Percentiles rank a stretch among this genome's conserved stretches.
Conservation (phyloP, 2,113 vertebrate species). For the Barbus barbus region DNA sequence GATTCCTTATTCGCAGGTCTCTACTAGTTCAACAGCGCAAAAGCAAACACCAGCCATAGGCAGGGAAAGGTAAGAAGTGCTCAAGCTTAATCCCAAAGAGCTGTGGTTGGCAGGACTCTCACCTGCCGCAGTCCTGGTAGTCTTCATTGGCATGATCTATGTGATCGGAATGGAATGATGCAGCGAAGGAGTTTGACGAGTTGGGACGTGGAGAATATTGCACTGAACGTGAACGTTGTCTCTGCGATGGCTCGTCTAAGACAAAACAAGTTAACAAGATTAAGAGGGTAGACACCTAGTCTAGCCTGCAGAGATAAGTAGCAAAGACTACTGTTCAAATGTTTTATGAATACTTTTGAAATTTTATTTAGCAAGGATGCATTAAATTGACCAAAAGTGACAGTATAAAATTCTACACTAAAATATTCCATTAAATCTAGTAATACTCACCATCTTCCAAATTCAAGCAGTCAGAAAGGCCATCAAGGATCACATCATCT, state of each 20-base stretch:
- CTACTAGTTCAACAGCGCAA: slow-evolving; percentile 55
- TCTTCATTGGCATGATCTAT: slow-evolving; percentile 65
- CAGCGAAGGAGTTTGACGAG: slow-evolving; percentile 80
- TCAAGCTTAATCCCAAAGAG: not conserved
- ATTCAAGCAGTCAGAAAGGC: slow-evolving; percentile 88
- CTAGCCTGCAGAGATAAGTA: not conserved
- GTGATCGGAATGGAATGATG: slow-evolving; percentile 65
- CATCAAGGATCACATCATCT: slow-evolving; percentile 93
- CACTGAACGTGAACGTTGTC: slow-evolving; percentile 80
- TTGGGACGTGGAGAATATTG: slow-evolving; percentile 87
- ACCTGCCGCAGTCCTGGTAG: slow-evolving; percentile 57
- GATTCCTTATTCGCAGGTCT: slow-evolving; percentile 65
- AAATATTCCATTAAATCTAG: no score
- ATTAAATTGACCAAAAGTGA: not conserved
- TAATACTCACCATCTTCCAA: slow-evolving; percentile 85
- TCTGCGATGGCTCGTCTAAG: slow-evolving; percentile 76
- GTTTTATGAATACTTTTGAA: no score
- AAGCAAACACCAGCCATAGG: slow-evolving; percentile 10
- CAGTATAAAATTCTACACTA: no score
- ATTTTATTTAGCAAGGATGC: no score
- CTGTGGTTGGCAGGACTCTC: not conserved
- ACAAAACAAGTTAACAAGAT: slow-evolving; percentile 21
- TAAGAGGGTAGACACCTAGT: not conserved
- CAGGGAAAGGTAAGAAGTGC: slow-evolving; percentile 10
- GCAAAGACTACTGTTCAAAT: not conserved